Base-by-base conservation (phyloP, 2,888 invertebrate genomes). In the Drosophila mulleri region DNA sequence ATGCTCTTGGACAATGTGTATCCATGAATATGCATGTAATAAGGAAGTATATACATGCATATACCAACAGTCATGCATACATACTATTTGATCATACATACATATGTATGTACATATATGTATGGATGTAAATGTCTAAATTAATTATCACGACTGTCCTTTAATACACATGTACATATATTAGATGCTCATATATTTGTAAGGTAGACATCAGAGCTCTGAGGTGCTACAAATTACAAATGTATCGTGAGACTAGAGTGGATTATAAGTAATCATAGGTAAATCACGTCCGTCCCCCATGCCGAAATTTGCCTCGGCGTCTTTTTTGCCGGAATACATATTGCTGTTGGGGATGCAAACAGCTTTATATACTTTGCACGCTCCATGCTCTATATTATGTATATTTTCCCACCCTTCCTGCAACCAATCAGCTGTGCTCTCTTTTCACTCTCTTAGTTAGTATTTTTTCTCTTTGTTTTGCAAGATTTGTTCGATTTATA, bases 261-360 rank as follows among this genome's bases (percentile, higher is more conserved):
- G n/a, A n/a, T n/a, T n/a, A 23, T 52, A 26, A 53, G 39, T 75
- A 74, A 45, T 58, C 48, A 39, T 29, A 58, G 48, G 53, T 67
- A 60, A 48, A 60, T 66, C 56, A 53, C 32, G 56, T 44, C 56
- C 59, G 23, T 16, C 63, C 67, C 63, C 60, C 63, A 67, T 50
- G 62, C 61, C 59, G 50, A 64, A 67, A 58, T 61, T 69, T 54
- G 57, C 53, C 63, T 44, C 50, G 45, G 72, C 67, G 48, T 57
- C 50, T 70, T 71, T 73, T 73, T 78, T 72, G 86, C 91, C 90
- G 68, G 82, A 80, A 76, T 83, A 88, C 91, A 90, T 86, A 83
- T 89, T 69, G 89, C 89, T 89, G 71, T 89, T 90, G 91, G 89
- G 91, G 91, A 90, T 90, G 91, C 80, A 89, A 72, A 75, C 79